Evolutionary conservation across 30 jellyfish, hydroid and myxozoan genomes (phyloP), one percentile per base, ranked within the genome.

Genomic region (Catostylus mosaicus): DNA sequence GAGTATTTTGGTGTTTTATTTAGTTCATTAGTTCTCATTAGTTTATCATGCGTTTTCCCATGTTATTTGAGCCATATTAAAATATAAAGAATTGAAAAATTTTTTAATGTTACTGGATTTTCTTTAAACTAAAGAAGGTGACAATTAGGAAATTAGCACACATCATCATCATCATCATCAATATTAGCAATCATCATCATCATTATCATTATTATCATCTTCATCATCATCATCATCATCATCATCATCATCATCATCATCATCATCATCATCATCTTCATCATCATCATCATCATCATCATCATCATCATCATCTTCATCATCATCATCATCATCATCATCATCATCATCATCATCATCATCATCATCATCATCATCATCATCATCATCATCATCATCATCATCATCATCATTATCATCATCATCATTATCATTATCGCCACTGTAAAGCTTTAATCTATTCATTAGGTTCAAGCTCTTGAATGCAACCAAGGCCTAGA

Each of bases 381-480:
- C 33, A 56, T 56, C 29, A 26, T 26, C 33, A 18, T 56, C 70
- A 56, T 26, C 70, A 56, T 26, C 33, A 56, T 56, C 29, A 56
- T 26, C 33, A n/a, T n/a, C 70, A 56, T 18, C 70, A 56, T 56
- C 33, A 56, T 56, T 7, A 26, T 26, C 33, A 56, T 56, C 70
- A 56, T 26, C 70, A 56, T 56, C 33, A 56, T 56, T 56, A n/a
- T n/a, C n/a, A n/a, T n/a, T n/a, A n/a, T n/a, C n/a, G n/a, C n/a
- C n/a, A 46, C 19, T 4, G 27, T 19, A 0, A 0, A 51, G 12
- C 24, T 6, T 1, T 51, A 24, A 0, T n/a, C n/a, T n/a, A n/a
- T n/a, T n/a, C n/a, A n/a, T n/a, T n/a, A 90, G 97, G 89, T 90
- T 19, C 96, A 90, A 46, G 97, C 97, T 26, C 71, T 88, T 26